Evolutionary conservation across 2,888 invertebrate genomes (phyloP).

Genomic region (Argynnis bischoffii): DNA sequence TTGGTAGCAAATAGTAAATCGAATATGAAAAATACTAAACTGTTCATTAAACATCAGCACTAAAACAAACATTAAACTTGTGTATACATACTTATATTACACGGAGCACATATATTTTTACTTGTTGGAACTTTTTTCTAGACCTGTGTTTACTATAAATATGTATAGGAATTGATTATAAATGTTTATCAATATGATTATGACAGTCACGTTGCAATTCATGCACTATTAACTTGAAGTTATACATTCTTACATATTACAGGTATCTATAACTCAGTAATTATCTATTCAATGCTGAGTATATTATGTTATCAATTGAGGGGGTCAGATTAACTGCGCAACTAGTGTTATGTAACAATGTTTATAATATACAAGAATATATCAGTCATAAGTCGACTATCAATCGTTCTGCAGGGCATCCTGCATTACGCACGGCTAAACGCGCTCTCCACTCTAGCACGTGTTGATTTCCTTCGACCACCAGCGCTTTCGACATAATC

Average conservation of each 20-base stretch:
- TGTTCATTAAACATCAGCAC: too few relatives aligned
- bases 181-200: slow-evolving; percentile 41
- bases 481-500: too few relatives aligned
- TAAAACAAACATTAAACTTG: background rate
- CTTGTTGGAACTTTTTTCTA: background rate
- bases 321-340: slow-evolving; percentile 22
- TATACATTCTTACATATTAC: slow-evolving; percentile 18
- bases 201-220: slow-evolving; percentile 42
- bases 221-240: slow-evolving; percentile 35
- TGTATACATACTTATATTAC: too few relatives aligned
- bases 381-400: too few relatives aligned
- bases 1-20: too few relatives aligned
- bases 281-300: slow-evolving; percentile 10
- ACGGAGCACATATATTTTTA: too few relatives aligned
- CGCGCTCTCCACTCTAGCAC: too few relatives aligned
- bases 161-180: slow-evolving; percentile 28
- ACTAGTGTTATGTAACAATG: slow-evolving; percentile 12
- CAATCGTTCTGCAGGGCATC: too few relatives aligned
- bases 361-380: background rate
- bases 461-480: too few relatives aligned
- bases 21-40: too few relatives aligned
- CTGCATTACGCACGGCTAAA: too few relatives aligned
- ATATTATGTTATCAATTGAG: slow-evolving; percentile 8
- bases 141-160: background rate
- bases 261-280: slow-evolving; percentile 14